phyloP scores from a whole-genome alignment of 2,888 invertebrate genomes.

The Nebria salina region DNA sequence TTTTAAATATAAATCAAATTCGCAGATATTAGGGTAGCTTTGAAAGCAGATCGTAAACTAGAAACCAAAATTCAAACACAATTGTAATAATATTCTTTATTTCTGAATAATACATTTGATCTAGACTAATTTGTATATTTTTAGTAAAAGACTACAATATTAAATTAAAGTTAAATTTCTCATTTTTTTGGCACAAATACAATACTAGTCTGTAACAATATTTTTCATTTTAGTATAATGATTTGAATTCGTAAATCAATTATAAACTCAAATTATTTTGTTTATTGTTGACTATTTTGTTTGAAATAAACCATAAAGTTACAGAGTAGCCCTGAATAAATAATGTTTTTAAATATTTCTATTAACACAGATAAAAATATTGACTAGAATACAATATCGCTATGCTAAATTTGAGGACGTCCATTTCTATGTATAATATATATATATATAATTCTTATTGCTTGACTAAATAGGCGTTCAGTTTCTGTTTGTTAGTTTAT shows the following conservation, averaged over 20 bases:
- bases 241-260: too few relatives aligned
- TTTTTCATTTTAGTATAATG: too few relatives aligned
- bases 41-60: too few relatives aligned
- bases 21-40: too few relatives aligned
- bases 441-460: slow-evolving; percentile 30
- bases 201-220: background rate
- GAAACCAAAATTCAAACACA: background rate
- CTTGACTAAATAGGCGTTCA: slow-evolving; percentile 37
- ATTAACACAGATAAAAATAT: slow-evolving; percentile 40
- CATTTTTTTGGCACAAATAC: slow-evolving; percentile 11
- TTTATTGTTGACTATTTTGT: too few relatives aligned
- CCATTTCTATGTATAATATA: slow-evolving; percentile 33
- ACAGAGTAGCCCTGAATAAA: background rate
- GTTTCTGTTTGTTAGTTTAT: slow-evolving; percentile 22
- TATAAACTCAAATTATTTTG: too few relatives aligned
- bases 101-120: slow-evolving; percentile 33
- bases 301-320: too few relatives aligned
- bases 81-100: slow-evolving; percentile 37
- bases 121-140: slow-evolving; percentile 23
- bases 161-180: slow-evolving; percentile 9
- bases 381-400: slow-evolving; percentile 33
- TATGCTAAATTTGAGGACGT: slow-evolving; percentile 29
- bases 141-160: slow-evolving; percentile 17
- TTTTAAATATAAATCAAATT: too few relatives aligned
- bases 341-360: slow-evolving; percentile 5